Percentiles rank a stretch among this genome's conserved stretches.
Evolutionary conservation across 2,113 vertebrate genomes (phyloP).

Genomic region (Hylia prasina): DNA sequence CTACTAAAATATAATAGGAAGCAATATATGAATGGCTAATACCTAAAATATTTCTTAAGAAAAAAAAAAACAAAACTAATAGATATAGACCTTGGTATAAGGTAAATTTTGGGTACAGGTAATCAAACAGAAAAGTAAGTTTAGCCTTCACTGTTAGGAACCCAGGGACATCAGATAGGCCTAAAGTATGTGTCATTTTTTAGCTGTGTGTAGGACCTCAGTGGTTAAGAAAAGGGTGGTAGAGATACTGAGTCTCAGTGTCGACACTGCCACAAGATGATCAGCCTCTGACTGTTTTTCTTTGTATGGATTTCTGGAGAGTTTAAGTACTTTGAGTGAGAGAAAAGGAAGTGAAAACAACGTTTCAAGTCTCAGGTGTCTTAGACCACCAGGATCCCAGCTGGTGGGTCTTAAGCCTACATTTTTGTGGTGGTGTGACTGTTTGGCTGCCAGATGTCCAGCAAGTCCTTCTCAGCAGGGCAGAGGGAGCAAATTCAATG

Average conservation of each 20-base stretch:
- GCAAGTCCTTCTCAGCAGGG: not conserved
- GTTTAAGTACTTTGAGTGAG: not conserved
- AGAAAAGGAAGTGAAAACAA: not conserved
- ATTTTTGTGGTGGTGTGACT: not conserved
- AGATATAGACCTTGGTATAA: not conserved
- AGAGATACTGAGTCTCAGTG: not conserved
- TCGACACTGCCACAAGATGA: not conserved
- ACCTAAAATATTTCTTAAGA: not conserved
- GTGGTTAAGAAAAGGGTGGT: not conserved
- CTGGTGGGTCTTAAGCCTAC: not conserved
- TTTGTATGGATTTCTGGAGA: not conserved
- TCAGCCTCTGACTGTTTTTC: not conserved
- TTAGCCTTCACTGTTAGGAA: not conserved
- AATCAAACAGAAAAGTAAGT: not conserved
- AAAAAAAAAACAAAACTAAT: not conserved
- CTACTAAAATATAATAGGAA: not conserved
- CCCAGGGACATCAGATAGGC: not conserved
- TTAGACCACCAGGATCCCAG: not conserved
- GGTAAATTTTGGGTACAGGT: not conserved
- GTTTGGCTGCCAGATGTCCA: not conserved
- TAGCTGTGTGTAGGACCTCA: not conserved
- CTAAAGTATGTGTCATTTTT: not conserved
- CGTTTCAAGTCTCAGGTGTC: not conserved
- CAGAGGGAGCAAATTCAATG: not conserved
- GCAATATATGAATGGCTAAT: not conserved